phyloP scores from a whole-genome alignment of 2,113 vertebrate genomes.

The Xyrauchen texanus region DNA sequence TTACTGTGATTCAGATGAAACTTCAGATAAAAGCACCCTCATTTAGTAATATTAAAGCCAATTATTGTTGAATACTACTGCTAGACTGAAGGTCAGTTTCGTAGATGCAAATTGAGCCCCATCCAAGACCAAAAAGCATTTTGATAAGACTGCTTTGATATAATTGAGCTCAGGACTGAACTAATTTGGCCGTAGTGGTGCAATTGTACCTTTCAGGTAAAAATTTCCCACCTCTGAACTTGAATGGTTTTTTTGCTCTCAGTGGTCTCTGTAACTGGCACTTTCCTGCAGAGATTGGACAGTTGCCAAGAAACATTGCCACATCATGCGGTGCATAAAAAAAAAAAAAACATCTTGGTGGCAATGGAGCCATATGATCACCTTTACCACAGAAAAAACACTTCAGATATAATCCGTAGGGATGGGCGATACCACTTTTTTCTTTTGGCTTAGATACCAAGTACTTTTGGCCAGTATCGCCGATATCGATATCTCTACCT shows the following conservation, averaged over 20 bases:
- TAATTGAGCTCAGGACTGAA: not conserved
- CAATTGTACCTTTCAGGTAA: not conserved
- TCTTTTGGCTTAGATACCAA: too few species aligned
- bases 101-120: not conserved
- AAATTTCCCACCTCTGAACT: not conserved
- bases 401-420: too few species aligned
- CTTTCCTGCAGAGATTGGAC: too few species aligned
- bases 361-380: conserved; percentile 15
- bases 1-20: not conserved
- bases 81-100: not conserved
- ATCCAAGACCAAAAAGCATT: not conserved
- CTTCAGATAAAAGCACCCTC: conserved; percentile 5
- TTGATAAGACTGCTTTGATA: not conserved
- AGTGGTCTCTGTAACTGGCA: not conserved
- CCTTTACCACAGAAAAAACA: not conserved
- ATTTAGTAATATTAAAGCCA: conserved; percentile 8
- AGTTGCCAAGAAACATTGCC: conserved; percentile 56
- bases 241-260: not conserved
- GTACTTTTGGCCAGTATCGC: too few species aligned
- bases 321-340: not conserved
- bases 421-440: too few species aligned
- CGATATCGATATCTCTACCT: too few species aligned
- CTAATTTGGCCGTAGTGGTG: not conserved
- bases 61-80: not conserved
- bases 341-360: conserved; percentile 19